Percentiles rank a stretch among this genome's conserved stretches.
Conservation (phyloP, 2,888 invertebrate species). For the Acrocyrtus sp. region DNA sequence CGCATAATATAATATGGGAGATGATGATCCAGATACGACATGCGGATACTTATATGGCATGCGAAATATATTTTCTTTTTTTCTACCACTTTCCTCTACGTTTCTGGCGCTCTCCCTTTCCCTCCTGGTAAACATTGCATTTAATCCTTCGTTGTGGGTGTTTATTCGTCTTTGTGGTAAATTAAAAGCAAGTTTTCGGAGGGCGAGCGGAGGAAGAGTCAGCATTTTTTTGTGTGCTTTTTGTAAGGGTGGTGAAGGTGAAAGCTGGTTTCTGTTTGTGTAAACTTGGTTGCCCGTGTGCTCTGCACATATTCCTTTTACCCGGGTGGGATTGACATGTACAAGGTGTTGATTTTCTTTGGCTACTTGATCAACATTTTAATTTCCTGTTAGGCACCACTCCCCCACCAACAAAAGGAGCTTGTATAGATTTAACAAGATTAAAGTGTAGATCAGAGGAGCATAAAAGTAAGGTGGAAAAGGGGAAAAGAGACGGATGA, state of each 20-base stretch:
- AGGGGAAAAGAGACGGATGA: not conserved
- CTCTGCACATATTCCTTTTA: constrained; percentile 2
- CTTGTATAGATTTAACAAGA: constrained; percentile 51
- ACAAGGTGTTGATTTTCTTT: constrained; percentile 54
- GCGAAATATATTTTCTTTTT: too few species aligned
- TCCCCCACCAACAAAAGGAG: constrained; percentile 11
- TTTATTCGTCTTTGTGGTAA: too few species aligned
- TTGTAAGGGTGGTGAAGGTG: not conserved
- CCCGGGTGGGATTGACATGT: constrained; percentile 44
- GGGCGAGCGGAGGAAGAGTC: not conserved
- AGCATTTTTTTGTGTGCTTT: not conserved
- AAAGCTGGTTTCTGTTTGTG: not conserved
- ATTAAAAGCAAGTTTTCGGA: too few species aligned
- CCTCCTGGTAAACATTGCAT: too few species aligned
- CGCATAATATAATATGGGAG: not conserved
- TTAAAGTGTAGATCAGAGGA: constrained; percentile 30
- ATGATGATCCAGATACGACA: constrained; percentile 11
- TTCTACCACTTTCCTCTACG: not conserved
- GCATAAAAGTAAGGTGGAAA: constrained; percentile 16
- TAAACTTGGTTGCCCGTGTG: too few species aligned
- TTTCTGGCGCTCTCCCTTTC: not conserved
- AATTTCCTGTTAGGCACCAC: constrained; percentile 45
- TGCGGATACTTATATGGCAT: too few species aligned
- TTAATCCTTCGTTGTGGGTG: too few species aligned
- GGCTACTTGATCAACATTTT: constrained; percentile 52